A percentile compares a stretch with the other conserved stretches of the same genome.
Conservation (phyloP, 1,140 invertebrate genomes). For the Heliconius eleuchia region DNA sequence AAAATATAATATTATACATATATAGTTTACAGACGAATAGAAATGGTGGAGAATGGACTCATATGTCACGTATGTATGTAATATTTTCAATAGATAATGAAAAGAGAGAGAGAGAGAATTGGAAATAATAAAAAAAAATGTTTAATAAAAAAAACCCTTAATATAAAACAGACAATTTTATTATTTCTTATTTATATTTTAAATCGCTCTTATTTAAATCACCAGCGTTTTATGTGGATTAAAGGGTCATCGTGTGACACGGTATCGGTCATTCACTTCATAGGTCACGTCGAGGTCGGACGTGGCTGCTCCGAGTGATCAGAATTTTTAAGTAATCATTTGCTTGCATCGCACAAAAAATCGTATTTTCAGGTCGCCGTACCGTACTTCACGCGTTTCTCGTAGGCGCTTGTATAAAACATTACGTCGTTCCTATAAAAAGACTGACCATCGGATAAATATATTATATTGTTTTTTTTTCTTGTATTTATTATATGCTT, state of each 20-base stretch:
- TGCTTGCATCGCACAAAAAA: conserved; percentile 68
- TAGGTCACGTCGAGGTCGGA: conserved; percentile 61
- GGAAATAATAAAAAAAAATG: too few species aligned
- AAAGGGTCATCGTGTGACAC: conserved; percentile 8
- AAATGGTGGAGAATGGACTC: too few species aligned
- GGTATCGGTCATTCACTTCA: conserved; percentile 46
- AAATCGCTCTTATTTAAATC: neutral
- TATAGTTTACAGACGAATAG: too few species aligned
- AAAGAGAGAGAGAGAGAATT: too few species aligned
- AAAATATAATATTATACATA: too few species aligned
- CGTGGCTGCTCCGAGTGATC: conserved; percentile 55
- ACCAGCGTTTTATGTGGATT: neutral
- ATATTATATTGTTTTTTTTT: neutral
- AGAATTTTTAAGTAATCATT: conserved; percentile 62
- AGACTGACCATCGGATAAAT: neutral
- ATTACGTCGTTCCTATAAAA: neutral
- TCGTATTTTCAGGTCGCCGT: conserved; percentile 48
- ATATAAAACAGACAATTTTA: too few species aligned
- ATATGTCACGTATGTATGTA: too few species aligned
- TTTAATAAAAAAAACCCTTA: too few species aligned
- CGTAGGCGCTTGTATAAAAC: neutral
- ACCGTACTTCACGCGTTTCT: neutral
- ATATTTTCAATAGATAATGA: too few species aligned
- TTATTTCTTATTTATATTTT: neutral
- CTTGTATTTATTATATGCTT: too few species aligned